Evolutionary conservation across 2,797 vertebrate genomes (phyloP).

Genomic region (Babyrousa celebensis): DNA sequence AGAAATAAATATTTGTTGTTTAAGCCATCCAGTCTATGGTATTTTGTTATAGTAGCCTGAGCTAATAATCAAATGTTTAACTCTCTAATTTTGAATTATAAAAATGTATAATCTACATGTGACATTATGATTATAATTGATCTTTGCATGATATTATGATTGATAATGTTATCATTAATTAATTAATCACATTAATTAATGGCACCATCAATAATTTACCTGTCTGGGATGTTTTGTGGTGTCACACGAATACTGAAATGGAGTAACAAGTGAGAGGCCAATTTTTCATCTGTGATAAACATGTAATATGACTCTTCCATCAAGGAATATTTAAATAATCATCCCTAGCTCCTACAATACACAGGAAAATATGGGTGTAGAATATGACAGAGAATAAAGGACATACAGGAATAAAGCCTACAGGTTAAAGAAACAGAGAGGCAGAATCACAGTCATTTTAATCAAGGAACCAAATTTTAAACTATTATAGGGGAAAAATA

Average conservation of each 20-base stretch:
- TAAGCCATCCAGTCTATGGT: not conserved
- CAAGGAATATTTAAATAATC: not conserved
- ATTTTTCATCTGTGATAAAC: not conserved
- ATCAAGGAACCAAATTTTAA: not conserved
- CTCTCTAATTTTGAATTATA: not conserved
- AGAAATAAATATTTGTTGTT: not conserved
- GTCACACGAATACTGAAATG: not conserved
- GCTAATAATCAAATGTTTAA: not conserved
- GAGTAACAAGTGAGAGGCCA: not conserved
- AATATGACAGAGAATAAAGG: not conserved
- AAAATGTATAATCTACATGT: not conserved
- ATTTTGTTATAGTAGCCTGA: not conserved
- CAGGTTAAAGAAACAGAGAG: not conserved
- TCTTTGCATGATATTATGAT: not conserved
- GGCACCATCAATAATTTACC: not conserved
- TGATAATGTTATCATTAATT: not conserved
- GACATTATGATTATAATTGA: not conserved
- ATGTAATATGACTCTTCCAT: not conserved
- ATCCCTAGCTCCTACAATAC: not conserved
- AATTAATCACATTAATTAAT: conserved; percentile 38
- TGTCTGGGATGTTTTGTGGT: not conserved
- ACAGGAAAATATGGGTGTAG: not conserved
- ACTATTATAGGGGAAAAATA: not conserved
- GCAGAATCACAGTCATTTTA: not conserved
- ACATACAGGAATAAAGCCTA: not conserved